Percentiles rank a stretch among this genome's conserved stretches.
These are phyloP conservation scores for Gobio gobio DNA, from an alignment of 2,113 vertebrate genomes.

Conservation along the genomic window DNA sequence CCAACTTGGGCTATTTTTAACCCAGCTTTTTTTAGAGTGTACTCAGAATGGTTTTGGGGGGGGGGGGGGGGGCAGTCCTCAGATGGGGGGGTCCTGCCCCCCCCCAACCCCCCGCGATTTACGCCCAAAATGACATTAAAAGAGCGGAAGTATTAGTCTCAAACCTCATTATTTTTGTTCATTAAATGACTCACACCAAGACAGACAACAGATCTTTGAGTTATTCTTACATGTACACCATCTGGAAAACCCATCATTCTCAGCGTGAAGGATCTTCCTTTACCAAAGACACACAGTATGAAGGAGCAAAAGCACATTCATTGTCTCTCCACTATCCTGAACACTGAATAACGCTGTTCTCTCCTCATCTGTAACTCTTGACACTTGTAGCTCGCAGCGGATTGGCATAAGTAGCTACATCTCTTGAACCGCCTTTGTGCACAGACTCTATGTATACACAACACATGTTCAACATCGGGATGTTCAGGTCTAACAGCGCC, in stretches of 20 bases:
- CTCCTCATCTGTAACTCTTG: conserved; percentile 18
- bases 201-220: not conserved
- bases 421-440: not conserved
- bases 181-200: not conserved
- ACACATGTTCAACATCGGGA: conserved; percentile 56
- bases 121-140: too few species aligned
- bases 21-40: too few species aligned
- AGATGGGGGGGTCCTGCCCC: too few species aligned
- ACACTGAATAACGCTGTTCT: not conserved
- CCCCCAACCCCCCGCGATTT: too few species aligned
- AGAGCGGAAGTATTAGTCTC: not conserved
- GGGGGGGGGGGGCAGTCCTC: too few species aligned
- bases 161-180: not conserved
- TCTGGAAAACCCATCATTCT: conserved; percentile 20
- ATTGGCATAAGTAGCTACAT: not conserved
- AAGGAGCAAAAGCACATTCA: not conserved
- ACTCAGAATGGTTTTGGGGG: too few species aligned
- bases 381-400: conserved; percentile 12
- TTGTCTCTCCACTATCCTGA: not conserved
- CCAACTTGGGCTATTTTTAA: too few species aligned
- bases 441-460: conserved; percentile 44
- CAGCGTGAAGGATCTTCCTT: conserved; percentile 12
- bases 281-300: not conserved
- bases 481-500: conserved; percentile 54
- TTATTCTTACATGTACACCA: not conserved